These are phyloP conservation scores for Opisthograptis luteolata DNA, from an alignment of 2,888 invertebrate species.

Conservation along the genomic window DNA sequence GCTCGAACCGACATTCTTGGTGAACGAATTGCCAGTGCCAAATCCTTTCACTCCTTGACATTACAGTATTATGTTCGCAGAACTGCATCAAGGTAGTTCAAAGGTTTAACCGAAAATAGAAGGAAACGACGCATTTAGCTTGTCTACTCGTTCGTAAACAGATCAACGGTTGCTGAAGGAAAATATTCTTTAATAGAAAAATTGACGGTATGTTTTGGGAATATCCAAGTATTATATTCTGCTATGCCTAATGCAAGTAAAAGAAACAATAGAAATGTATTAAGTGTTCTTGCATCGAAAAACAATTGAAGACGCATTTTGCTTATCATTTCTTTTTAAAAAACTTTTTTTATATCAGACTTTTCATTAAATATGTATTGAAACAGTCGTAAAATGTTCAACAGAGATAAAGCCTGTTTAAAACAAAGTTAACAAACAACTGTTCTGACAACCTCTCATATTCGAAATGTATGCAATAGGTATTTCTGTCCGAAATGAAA, in stretches of 20 bases:
- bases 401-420: background rate
- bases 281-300: too few relatives aligned
- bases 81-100: slow-evolving; percentile 43
- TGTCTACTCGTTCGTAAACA: too few relatives aligned
- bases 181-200: too few relatives aligned
- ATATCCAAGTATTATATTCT: too few relatives aligned
- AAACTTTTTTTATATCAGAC: too few relatives aligned
- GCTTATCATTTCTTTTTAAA: too few relatives aligned
- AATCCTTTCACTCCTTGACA: slow-evolving; percentile 69
- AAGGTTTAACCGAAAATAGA: slow-evolving; percentile 10
- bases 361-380: background rate
- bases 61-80: slow-evolving; percentile 57
- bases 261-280: too few relatives aligned
- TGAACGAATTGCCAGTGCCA: slow-evolving; percentile 35
- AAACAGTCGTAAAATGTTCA: background rate
- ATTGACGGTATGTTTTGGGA: too few relatives aligned
- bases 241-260: too few relatives aligned
- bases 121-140: too few relatives aligned
- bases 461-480: background rate
- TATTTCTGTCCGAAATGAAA: background rate
- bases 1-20: slow-evolving; percentile 56
- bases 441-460: background rate
- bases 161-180: too few relatives aligned
- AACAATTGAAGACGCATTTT: too few relatives aligned
- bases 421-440: slow-evolving; percentile 5